Evolutionary conservation across 1,140 invertebrate genomes (phyloP).

Genomic region (Lasioglossum baleicum): DNA sequence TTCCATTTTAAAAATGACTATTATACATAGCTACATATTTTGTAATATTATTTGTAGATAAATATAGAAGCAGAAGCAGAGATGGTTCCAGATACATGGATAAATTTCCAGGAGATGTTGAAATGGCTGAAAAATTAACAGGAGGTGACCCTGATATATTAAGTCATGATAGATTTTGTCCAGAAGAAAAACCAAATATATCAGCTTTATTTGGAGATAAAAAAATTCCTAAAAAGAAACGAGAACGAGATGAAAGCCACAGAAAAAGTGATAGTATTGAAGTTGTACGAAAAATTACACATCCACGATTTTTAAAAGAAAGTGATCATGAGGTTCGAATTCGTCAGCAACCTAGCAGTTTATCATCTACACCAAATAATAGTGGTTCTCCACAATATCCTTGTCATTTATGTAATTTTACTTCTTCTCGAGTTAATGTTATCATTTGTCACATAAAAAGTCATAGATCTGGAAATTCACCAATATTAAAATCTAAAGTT

Average conservation of each 20-base stretch:
- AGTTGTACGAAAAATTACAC: constrained; percentile 74
- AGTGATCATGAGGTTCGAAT: constrained; percentile 84
- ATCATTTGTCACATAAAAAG: constrained; percentile 85
- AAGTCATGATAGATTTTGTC: constrained; percentile 82
- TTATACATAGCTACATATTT: too few species aligned
- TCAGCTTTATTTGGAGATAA: constrained; percentile 75
- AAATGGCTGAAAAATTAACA: constrained; percentile 84
- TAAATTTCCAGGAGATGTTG: constrained; percentile 87
- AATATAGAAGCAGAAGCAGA: constrained; percentile 82
- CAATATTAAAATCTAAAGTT: constrained; percentile 48
- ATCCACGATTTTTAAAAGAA: constrained; percentile 80
- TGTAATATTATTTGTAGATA: constrained; percentile 79
- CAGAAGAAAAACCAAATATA: constrained; percentile 81
- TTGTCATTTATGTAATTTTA: constrained; percentile 84
- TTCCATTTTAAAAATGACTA: too few species aligned
- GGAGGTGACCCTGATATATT: constrained; percentile 85
- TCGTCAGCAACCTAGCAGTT: constrained; percentile 66
- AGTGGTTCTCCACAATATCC: constrained; percentile 79
- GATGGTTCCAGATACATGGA: constrained; percentile 83
- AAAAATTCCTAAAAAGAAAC: constrained; percentile 74
- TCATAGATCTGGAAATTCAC: constrained; percentile 76
- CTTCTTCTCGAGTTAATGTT: constrained; percentile 84
- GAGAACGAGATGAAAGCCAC: constrained; percentile 56
- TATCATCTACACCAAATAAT: constrained; percentile 65
- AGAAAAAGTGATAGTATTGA: constrained; percentile 60